A percentile compares a stretch with the other conserved stretches of the same genome.
Conservation (phyloP, 2,888 invertebrate species). For the Seira ritae region DNA sequence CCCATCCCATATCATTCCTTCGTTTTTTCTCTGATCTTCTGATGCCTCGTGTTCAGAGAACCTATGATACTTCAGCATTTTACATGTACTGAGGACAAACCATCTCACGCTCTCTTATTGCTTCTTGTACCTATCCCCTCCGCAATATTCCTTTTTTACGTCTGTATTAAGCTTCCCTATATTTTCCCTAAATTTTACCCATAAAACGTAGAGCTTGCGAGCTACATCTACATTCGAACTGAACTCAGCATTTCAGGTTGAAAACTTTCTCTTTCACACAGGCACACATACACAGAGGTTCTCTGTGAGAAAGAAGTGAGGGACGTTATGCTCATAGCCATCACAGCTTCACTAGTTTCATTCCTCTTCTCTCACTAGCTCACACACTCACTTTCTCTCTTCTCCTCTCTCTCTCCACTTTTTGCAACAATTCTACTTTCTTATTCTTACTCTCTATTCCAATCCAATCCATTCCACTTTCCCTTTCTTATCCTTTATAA, state of each 20-base stretch:
- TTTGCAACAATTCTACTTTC: constrained; percentile 36
- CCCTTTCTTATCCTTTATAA: constrained; percentile 47
- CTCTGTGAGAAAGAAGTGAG: neutral
- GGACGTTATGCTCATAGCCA: neutral
- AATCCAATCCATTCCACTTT: constrained; percentile 48
- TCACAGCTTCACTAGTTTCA: neutral
- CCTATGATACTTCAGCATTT: neutral
- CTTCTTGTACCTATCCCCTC: neutral
- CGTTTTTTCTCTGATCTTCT: constrained; percentile 15
- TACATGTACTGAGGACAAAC: constrained; percentile 10
- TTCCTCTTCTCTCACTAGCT: constrained; percentile 26
- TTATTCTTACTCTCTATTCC: constrained; percentile 48
- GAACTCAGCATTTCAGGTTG: neutral
- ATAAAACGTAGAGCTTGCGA: neutral
- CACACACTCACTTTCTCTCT: constrained; percentile 31
- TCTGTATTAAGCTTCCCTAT: neutral
- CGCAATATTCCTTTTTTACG: constrained; percentile 3
- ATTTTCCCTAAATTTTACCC: neutral
- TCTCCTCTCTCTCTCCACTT: constrained; percentile 51
- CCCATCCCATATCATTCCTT: constrained; percentile 55
- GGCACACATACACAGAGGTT: constrained; percentile 24
- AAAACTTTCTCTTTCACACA: constrained; percentile 9
- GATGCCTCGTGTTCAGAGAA: constrained; percentile 9
- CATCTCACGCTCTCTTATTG: constrained; percentile 3
- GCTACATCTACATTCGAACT: neutral